phyloP scores from a whole-genome alignment of 2,797 vertebrate genomes.

The Xiphophorus birchmanni region DNA sequence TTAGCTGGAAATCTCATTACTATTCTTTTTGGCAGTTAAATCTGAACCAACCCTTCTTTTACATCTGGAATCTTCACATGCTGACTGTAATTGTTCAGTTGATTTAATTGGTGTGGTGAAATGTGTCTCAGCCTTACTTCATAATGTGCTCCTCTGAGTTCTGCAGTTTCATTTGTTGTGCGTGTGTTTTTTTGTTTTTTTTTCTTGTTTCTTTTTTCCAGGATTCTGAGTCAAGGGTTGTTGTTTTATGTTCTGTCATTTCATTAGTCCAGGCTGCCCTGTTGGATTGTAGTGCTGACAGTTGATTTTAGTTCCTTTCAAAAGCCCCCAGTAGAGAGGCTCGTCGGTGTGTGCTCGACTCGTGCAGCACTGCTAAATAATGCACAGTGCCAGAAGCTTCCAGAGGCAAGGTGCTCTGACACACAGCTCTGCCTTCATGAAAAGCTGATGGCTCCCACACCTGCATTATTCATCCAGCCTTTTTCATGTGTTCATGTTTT shows the following conservation, averaged over 20 bases:
- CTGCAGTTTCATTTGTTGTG: constrained; percentile 36
- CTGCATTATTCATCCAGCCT: constrained; percentile 59
- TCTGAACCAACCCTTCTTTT: constrained; percentile 43
- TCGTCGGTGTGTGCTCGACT: constrained; percentile 56
- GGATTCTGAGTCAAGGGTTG: constrained; percentile 30
- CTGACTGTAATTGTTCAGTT: constrained; percentile 31
- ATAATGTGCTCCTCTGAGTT: constrained; percentile 22
- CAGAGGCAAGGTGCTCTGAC: constrained; percentile 53
- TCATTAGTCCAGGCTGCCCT: constrained; percentile 31
- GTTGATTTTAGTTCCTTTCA: constrained; percentile 57
- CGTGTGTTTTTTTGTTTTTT: constrained; percentile 30
- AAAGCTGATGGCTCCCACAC: constrained; percentile 43
- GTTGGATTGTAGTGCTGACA: constrained; percentile 51
- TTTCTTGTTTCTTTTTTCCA: constrained; percentile 10
- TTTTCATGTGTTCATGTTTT: constrained; percentile 47
- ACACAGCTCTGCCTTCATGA: constrained; percentile 43
- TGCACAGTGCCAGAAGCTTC: constrained; percentile 59
- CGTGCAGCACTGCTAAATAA: constrained; percentile 63
- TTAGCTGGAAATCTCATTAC: constrained; percentile 45
- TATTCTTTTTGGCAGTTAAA: constrained; percentile 50
- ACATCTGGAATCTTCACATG: constrained; percentile 63
- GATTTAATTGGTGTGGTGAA: constrained; percentile 38
- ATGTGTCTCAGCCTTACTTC: constrained; percentile 35
- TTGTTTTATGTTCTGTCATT: constrained; percentile 19
- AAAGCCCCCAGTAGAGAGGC: constrained; percentile 59